phyloP scores from a whole-genome alignment of 2,113 vertebrate genomes.

The Oplegnathus fasciatus region DNA sequence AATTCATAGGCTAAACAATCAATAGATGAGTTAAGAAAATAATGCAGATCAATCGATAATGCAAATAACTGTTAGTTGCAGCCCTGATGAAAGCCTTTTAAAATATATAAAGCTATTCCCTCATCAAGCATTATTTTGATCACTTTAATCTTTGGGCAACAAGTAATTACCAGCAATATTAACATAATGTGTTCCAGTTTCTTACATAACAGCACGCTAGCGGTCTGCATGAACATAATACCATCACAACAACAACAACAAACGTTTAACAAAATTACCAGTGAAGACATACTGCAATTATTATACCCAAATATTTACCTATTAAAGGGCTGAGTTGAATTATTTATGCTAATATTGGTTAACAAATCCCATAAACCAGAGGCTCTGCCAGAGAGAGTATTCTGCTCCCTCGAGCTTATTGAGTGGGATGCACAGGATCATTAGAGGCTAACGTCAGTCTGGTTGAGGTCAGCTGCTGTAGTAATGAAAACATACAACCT shows the following conservation, averaged over 20 bases:
- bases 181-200: background rate
- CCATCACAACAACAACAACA: conserved; percentile 3
- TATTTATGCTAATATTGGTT: conserved; percentile 57
- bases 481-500: conserved; percentile 64
- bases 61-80: background rate
- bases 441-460: conserved; percentile 65
- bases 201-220: conserved; percentile 1
- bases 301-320: conserved; percentile 59
- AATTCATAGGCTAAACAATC: background rate
- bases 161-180: background rate
- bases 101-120: background rate
- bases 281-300: background rate
- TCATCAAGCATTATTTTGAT: background rate
- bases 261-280: background rate
- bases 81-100: background rate
- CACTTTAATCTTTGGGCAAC: background rate
- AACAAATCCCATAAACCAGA: conserved; percentile 49
- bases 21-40: background rate
- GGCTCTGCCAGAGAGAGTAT: conserved; percentile 34
- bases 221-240: background rate
- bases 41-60: background rate
- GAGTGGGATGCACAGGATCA: conserved; percentile 59
- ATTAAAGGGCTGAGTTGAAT: conserved; percentile 46
- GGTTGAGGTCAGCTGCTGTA: conserved; percentile 44
- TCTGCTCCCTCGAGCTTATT: conserved; percentile 39